A percentile compares a stretch with the other conserved stretches of the same genome.
Evolutionary conservation across 2,113 vertebrate genomes (phyloP).

Genomic region (Myiagra hebetior): DNA sequence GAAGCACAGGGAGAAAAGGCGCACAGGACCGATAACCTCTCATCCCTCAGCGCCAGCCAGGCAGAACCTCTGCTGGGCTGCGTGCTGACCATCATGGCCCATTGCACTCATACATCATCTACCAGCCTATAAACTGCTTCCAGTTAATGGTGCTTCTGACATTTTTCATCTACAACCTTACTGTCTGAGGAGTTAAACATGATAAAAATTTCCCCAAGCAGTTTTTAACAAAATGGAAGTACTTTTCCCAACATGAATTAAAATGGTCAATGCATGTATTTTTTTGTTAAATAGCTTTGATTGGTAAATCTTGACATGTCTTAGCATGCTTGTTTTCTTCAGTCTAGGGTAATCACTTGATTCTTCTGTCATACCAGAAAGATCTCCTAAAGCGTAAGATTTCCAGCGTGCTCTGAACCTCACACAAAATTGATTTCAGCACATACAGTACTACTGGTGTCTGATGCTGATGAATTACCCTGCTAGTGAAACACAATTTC

Average conservation of each 20-base stretch:
- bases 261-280: not conserved
- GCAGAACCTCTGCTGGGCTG: not conserved
- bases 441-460: constrained; percentile 36
- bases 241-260: not conserved
- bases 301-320: constrained; percentile 20
- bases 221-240: not conserved
- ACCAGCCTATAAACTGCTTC: not conserved
- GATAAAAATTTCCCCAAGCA: not conserved
- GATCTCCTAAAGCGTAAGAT: constrained; percentile 24
- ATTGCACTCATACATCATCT: not conserved
- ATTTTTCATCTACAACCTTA: not conserved
- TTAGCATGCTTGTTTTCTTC: not conserved
- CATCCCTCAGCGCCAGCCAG: not conserved
- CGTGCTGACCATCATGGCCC: not conserved
- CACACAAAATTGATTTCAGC: constrained; percentile 73
- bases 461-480: constrained; percentile 71
- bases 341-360: constrained; percentile 23
- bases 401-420: constrained; percentile 48
- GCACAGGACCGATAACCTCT: not conserved
- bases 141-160: not conserved
- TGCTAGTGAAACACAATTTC: constrained; percentile 72
- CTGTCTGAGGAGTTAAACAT: not conserved
- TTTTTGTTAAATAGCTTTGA: constrained; percentile 37
- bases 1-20: not conserved
- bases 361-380: constrained; percentile 30